phyloP scores from a whole-genome alignment of 2,797 vertebrate genomes.

The Artibeus lituratus region DNA sequence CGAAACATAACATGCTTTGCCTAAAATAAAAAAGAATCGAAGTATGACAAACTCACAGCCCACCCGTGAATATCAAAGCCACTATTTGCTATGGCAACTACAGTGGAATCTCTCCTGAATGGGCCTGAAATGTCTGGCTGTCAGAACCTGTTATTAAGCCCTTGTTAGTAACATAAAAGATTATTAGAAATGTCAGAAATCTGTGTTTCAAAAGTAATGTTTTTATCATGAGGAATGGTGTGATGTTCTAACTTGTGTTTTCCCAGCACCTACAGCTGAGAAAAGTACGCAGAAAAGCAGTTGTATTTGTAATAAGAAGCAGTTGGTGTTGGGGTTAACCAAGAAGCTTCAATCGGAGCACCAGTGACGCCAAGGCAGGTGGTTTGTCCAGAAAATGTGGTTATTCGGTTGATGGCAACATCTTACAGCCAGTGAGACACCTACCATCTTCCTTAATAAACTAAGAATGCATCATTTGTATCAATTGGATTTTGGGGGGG shows the following conservation, averaged over 20 bases:
- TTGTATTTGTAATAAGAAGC: background rate
- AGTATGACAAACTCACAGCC: background rate
- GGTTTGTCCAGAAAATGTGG: background rate
- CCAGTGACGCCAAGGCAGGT: background rate
- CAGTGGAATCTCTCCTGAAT: constrained; percentile 17
- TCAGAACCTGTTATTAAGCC: constrained; percentile 42
- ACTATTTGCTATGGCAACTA: background rate
- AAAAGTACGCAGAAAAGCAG: background rate
- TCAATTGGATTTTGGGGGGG: background rate
- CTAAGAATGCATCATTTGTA: background rate
- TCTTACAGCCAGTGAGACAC: background rate
- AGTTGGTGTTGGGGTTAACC: background rate
- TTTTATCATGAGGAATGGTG: background rate
- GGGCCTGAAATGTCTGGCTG: background rate
- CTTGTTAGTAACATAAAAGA: constrained; percentile 34
- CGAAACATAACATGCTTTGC: constrained; percentile 23
- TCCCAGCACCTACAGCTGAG: background rate
- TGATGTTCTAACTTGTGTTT: background rate
- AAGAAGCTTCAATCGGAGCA: background rate
- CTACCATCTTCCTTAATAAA: background rate
- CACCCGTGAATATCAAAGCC: background rate
- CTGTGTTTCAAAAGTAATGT: constrained; percentile 27
- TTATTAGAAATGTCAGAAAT: constrained; percentile 14
- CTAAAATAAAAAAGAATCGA: constrained; percentile 19
- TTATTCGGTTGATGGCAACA: background rate